Evolutionary conservation across 92 coral and sea anemone genomes (phyloP).

Genomic region (Porites evermanni): DNA sequence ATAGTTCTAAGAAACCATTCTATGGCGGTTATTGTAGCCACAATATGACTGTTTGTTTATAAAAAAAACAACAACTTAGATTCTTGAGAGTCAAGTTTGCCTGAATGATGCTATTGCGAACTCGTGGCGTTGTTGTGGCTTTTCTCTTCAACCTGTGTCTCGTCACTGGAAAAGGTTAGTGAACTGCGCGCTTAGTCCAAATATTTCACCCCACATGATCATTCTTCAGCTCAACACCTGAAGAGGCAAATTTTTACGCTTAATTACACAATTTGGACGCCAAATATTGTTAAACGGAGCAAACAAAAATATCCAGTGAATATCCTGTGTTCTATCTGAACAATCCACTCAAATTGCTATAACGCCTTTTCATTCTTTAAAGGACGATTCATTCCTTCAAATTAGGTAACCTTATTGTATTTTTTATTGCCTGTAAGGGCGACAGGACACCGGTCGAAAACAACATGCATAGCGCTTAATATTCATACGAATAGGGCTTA

Average conservation of each 20-base stretch:
- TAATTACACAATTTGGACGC: neutral
- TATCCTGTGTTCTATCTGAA: neutral
- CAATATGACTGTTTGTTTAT: slow-evolving; percentile 38
- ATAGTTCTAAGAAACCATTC: slow-evolving; percentile 3
- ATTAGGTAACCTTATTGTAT: neutral
- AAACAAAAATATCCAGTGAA: neutral
- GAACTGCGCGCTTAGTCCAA: neutral
- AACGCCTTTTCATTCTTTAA: neutral
- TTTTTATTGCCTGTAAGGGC: slow-evolving; percentile 1
- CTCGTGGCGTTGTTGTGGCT: neutral
- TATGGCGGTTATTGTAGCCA: slow-evolving; percentile 26
- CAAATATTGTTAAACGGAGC: neutral
- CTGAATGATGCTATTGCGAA: slow-evolving; percentile 9
- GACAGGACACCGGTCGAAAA: neutral
- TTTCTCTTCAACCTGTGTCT: neutral
- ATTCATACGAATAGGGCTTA: too few relatives aligned
- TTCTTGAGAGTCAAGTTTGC: slow-evolving; percentile 2
- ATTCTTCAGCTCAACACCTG: neutral
- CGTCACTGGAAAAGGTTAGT: slow-evolving; percentile 42
- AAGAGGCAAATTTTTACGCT: slow-evolving; percentile 11
- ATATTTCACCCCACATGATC: neutral
- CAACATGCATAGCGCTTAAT: too few relatives aligned
- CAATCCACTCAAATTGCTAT: neutral
- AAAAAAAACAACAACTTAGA: neutral
- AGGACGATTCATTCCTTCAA: neutral